phyloP scores from a whole-genome alignment of 2,113 vertebrate genomes.

The Crotalus viridis region DNA sequence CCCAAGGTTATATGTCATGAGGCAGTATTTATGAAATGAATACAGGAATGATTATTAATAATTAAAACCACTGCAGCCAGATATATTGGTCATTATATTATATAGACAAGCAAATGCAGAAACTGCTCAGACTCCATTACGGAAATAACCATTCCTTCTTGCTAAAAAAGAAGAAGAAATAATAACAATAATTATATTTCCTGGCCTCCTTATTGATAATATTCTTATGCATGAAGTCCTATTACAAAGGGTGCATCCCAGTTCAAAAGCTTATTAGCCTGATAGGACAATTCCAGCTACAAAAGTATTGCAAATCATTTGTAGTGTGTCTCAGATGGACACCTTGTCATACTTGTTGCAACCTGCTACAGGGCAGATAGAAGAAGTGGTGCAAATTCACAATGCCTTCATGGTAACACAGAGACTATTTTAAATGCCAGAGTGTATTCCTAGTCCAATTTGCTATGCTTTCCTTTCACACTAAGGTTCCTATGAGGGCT shows the following conservation, averaged over 20 bases:
- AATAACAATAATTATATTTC: neutral
- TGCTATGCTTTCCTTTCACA: neutral
- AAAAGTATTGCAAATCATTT: neutral
- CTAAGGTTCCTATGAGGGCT: neutral
- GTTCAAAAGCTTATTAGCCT: neutral
- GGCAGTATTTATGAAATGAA: neutral
- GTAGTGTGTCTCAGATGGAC: neutral
- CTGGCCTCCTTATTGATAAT: neutral
- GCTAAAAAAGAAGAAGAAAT: neutral
- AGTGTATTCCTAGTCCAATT: constrained; percentile 1
- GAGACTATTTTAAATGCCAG: constrained; percentile 1
- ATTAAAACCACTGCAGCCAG: neutral
- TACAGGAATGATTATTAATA: neutral
- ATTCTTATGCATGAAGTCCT: neutral
- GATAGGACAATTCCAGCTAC: neutral
- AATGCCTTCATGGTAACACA: neutral
- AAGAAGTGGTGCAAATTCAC: neutral
- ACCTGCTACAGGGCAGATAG: neutral
- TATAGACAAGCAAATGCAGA: neutral
- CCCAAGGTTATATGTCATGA: neutral
- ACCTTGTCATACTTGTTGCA: neutral
- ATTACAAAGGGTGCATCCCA: neutral
- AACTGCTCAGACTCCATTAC: neutral
- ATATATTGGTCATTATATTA: neutral
- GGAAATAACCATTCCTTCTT: neutral